A percentile compares a stretch with the other conserved stretches of the same genome.
phyloP scores from a whole-genome alignment of 2,888 invertebrate genomes.

The Agonum fuliginosum region DNA sequence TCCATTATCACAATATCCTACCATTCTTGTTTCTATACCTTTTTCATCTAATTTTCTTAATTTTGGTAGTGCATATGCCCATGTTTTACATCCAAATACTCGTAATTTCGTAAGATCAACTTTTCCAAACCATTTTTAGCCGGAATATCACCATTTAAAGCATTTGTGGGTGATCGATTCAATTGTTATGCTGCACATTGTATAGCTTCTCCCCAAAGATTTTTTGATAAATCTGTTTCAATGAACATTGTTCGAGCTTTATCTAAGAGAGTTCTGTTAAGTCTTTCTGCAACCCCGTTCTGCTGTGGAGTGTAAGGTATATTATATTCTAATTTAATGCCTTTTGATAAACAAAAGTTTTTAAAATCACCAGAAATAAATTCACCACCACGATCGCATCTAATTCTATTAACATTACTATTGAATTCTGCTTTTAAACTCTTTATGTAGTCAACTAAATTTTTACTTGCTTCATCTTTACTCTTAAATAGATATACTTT shows the following conservation, averaged over 20 bases:
- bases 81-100: constrained; percentile 50
- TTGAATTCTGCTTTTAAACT: not conserved
- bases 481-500: constrained; percentile 54
- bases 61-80: constrained; percentile 5
- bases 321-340: constrained; percentile 47
- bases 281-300: constrained; percentile 48
- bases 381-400: constrained; percentile 21
- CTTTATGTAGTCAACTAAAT: constrained; percentile 56
- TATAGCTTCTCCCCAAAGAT: constrained; percentile 51
- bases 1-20: constrained; percentile 7
- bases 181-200: constrained; percentile 41
- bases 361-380: constrained; percentile 31
- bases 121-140: constrained; percentile 37
- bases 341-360: constrained; percentile 31
- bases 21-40: not conserved
- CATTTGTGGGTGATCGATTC: constrained; percentile 51
- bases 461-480: constrained; percentile 55
- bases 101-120: constrained; percentile 45
- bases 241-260: constrained; percentile 37
- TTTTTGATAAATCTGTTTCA: constrained; percentile 29
- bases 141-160: constrained; percentile 34
- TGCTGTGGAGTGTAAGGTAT: constrained; percentile 49
- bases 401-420: constrained; percentile 1
- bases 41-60: not conserved
- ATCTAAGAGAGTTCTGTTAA: constrained; percentile 40